Percentiles rank a stretch among this genome's conserved stretches.
Conservation (phyloP, 1,140 invertebrate genomes). For the Cyrtorhinus lividipennis region DNA sequence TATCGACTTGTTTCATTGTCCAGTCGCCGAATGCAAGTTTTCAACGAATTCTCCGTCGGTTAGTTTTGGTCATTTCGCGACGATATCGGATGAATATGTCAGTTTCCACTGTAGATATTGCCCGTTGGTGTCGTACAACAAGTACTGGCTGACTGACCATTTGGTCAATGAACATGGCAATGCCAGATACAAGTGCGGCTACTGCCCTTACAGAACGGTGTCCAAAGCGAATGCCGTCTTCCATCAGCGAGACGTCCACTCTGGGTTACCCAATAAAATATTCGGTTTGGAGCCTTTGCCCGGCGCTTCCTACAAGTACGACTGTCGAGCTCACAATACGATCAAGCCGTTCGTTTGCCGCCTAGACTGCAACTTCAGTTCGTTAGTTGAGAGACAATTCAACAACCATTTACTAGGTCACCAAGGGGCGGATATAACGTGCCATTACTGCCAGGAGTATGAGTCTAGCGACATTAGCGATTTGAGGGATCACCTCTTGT, state of each 20-base stretch:
- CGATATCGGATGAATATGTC: neutral
- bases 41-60: neutral
- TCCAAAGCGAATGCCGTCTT: neutral
- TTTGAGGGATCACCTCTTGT: neutral
- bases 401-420: neutral
- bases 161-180: neutral
- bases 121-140: neutral
- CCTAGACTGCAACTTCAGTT: neutral
- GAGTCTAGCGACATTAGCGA: neutral
- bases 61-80: neutral
- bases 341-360: neutral
- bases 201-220: neutral
- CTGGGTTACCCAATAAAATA: neutral
- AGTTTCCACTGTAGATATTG: neutral
- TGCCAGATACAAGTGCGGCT: neutral
- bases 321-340: neutral
- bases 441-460: neutral
- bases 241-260: neutral
- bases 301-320: neutral
- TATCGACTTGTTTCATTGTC: neutral
- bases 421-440: neutral
- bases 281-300: neutral
- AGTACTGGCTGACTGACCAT: neutral
- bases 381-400: neutral
- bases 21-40: neutral